Evolutionary conservation across 2,797 vertebrate species (phyloP), one percentile per base, ranked within the genome.

Genomic region (Premnoplex brunnescens): DNA sequence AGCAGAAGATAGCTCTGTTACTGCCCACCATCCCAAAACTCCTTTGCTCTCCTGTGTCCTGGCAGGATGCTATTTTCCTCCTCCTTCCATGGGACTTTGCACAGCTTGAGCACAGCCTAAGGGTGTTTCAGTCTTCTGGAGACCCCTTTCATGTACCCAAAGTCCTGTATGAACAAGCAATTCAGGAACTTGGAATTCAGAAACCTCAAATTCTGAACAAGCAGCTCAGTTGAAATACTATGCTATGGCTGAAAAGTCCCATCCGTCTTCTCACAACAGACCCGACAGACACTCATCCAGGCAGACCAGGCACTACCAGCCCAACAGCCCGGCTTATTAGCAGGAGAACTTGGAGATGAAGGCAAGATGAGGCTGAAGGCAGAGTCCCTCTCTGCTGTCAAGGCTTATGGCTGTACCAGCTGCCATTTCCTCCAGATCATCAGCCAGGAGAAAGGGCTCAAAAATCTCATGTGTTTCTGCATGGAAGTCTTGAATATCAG

Each of bases 321-420:
- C 23, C 59, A 51, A 49, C 46, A 19, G 12, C 7, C 44, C 39
- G 43, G 12, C 51, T 92, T 84, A 22, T 8, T 43, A 46, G 37
- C 74, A 93, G 46, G 37, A 54, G 52, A 54, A 54, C 30, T 32
- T 32, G 52, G 52, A 66, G 67, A 44, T 7, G 23, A 81, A 69
- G 58, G 22, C n/a, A 90, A 90, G 28, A 20, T n/a, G 69, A 93
- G 28, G 46, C 51, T 58, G 58, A 91, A 86, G 69, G 30, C 34
- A 58, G 51, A 63, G 39, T 71, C 16, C 19, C 9, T 54, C 37
- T 15, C 44, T 4, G 4, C 64, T 44, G 7, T 23, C 24, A n/a
- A 88, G 64, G 19, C 21, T 49, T 81, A 37, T 5, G 56, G 68
- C 60, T 1, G 1, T 22, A 51, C 7, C 66, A 2, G 3, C n/a